These are phyloP conservation scores for Psammodynastes pulverulentus DNA, from an alignment of 2,113 vertebrate genomes.

Conservation along the genomic window DNA sequence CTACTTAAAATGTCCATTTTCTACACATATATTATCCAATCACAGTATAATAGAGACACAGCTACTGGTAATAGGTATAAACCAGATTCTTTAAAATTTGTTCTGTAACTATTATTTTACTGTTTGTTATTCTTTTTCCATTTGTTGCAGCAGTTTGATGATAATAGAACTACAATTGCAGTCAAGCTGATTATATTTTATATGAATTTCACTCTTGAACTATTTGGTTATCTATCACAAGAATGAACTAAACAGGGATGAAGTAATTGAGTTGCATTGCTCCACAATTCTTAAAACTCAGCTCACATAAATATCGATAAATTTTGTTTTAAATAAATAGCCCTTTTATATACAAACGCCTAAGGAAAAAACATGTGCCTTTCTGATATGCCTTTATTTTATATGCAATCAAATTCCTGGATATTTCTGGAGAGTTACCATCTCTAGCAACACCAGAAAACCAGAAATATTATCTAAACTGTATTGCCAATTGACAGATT, in stretches of 20 bases:
- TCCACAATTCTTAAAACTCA: neutral
- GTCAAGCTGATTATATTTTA: neutral
- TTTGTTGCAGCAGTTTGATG: conserved; percentile 1
- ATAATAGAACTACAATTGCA: neutral
- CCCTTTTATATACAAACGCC: neutral
- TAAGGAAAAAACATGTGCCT: neutral
- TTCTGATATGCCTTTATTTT: neutral
- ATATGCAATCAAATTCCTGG: neutral
- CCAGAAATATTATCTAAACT: neutral
- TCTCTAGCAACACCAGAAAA: neutral
- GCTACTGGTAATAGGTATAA: neutral
- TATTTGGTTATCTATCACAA: neutral
- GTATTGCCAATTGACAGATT: neutral
- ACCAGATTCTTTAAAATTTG: neutral
- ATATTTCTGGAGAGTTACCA: conserved; percentile 5
- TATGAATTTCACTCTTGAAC: neutral
- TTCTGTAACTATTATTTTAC: neutral
- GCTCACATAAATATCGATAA: neutral
- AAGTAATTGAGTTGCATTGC: neutral
- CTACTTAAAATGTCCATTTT: neutral
- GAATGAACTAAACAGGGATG: conserved; percentile 11
- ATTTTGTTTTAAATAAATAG: neutral
- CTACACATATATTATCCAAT: neutral
- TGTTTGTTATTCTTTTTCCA: neutral
- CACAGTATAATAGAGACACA: neutral